phyloP scores from a whole-genome alignment of 2,797 vertebrate species.

The Tangara arthus region DNA sequence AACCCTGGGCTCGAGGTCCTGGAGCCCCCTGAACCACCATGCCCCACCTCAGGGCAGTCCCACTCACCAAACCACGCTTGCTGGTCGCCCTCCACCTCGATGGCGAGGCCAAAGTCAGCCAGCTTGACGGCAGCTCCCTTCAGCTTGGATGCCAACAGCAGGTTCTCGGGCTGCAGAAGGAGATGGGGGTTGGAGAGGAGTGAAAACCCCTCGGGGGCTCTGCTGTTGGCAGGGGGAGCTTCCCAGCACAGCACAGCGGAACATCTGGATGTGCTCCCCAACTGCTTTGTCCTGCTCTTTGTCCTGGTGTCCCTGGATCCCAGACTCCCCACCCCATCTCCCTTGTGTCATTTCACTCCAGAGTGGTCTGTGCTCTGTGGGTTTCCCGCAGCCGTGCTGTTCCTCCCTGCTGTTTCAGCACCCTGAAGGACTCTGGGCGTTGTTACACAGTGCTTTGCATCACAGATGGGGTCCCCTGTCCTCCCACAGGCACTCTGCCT shows the following conservation, averaged over 20 bases:
- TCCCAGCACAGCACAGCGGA: background rate
- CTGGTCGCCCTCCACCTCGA: constrained; percentile 96
- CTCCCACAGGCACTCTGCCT: background rate
- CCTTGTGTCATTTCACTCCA: accelerated
- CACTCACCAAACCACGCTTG: constrained; percentile 97
- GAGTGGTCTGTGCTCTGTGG: background rate
- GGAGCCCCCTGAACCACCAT: background rate
- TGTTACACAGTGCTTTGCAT: background rate
- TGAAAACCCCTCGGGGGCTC: accelerated
- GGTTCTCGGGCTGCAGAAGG: constrained; percentile 88
- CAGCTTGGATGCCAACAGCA: constrained; percentile 92
- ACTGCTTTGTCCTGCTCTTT: background rate
- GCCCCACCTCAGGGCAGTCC: background rate
- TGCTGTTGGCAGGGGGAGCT: accelerated
- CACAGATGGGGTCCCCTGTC: background rate
- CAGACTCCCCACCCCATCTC: background rate
- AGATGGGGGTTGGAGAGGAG: background rate
- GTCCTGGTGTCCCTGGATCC: background rate
- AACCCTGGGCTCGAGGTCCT: background rate
- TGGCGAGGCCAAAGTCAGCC: constrained; percentile 94
- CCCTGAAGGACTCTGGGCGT: background rate
- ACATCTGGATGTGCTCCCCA: background rate
- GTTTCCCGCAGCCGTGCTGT: background rate
- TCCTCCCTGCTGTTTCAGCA: background rate
- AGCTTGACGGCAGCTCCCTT: constrained; percentile 95